Conservation (phyloP, 2,888 invertebrate species). For the Drosophila pseudotakahashii region DNA sequence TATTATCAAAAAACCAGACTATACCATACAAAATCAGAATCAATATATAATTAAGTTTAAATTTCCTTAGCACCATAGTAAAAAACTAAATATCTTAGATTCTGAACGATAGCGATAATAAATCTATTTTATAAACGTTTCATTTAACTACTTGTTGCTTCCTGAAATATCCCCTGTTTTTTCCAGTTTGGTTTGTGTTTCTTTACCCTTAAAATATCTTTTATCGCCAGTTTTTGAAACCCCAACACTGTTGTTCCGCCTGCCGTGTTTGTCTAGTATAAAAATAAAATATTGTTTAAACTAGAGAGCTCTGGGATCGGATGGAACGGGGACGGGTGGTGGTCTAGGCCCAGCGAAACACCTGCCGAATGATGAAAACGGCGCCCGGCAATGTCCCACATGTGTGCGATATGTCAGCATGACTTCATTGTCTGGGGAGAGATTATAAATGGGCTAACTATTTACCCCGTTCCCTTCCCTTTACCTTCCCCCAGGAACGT, state of each 20-base stretch:
- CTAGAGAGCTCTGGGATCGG: slow-evolving; percentile 20
- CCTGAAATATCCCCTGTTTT: neutral
- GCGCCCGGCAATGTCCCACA: slow-evolving; percentile 29
- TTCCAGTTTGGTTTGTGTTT: neutral
- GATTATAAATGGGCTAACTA: slow-evolving; percentile 22
- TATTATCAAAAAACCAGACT: too few species aligned
- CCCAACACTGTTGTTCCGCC: neutral
- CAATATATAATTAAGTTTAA: too few species aligned
- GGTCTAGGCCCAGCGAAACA: slow-evolving; percentile 25
- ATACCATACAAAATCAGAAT: too few species aligned
- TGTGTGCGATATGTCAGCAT: slow-evolving; percentile 27
- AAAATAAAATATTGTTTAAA: slow-evolving; percentile 46
- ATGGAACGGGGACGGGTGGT: neutral
- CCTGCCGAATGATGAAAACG: slow-evolving; percentile 32
- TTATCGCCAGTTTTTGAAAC: neutral
- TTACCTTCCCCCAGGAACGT: slow-evolving; percentile 57
- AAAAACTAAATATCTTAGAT: too few species aligned
- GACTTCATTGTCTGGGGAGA: slow-evolving; percentile 42
- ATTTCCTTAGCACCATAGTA: too few species aligned
- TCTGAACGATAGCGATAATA: neutral
- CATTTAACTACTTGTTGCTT: neutral
- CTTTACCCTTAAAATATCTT: neutral
- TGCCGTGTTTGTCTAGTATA: slow-evolving; percentile 15
- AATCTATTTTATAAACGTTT: neutral
- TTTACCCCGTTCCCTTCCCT: too few species aligned